Base-by-base conservation (phyloP, 2,888 invertebrate genomes). In the Trissolcus japonicus region DNA sequence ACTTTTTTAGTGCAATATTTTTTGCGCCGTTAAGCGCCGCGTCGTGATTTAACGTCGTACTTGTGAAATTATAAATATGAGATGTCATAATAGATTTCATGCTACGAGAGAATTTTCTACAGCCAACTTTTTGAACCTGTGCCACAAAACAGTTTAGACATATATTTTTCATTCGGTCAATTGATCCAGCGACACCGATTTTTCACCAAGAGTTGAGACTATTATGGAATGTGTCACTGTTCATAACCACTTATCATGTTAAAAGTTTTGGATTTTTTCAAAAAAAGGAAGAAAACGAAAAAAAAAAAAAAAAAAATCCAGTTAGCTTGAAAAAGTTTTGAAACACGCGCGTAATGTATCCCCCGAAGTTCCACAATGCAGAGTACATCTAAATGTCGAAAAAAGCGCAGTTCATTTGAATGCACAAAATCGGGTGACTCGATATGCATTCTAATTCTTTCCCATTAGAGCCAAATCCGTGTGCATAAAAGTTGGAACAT, bases 201-300 rank as follows among this genome's bases (percentile, higher is more conserved):
- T 73, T 73, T 66, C 60, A 29, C 51, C 54, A 59, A 65, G 50
- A 72, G 35, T 25, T 35, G 35, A 11, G 65, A 65, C 71, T 54
- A 54, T 65, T 72, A 59, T 65, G 65, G 50, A 55, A 66, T 16
- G 55, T 60, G 72, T 73, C 72, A 66, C 35, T 50, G 41, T 60
- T 66, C 72, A 66, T 73, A 60, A 73, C 59, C 60, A 63, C 65
- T 50, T 48, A 55, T 73, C 72, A 60, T 53, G 65, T 61, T 51
- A 35, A 13, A 66, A 60, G 14, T 73, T 73, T 73, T 73, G 11
- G 6, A 11, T 35, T 35, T 35, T 72, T 73, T 60, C 72, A 46
- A 35, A 35, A 35, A 35, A 35, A 11, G 35, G 35, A 35, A 35
- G 35, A 35, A 35, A 9, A 35, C 11, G 11, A 35, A 35, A 35